Evolutionary conservation across 2,797 vertebrate species (phyloP), one percentile per base, ranked within the genome.

Genomic region (Delichon dasypus): DNA sequence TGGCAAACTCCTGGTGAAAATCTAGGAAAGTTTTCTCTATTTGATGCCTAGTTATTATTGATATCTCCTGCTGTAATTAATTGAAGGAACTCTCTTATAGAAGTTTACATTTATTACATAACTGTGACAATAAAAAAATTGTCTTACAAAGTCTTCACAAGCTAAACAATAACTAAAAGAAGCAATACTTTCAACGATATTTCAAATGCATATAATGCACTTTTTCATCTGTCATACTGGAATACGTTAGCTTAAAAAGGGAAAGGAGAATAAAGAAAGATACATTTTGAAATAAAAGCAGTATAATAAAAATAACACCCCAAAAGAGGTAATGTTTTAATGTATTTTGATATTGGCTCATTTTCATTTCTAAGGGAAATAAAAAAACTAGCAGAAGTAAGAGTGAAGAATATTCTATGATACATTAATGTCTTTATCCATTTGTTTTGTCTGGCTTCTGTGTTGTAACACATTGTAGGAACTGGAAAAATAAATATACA

Each of bases 391-490:
- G 62, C 26, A 73, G 60, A 79, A 89, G 80, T 90, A 88, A 78
- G 29, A 89, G 27, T 58, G 40, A 90, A 90, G 65, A 62, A 81
- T 45, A 76, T 61, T 90, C 48, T 79, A 13, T 40, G 57, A 93
- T 42, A 76, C 50, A 48, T 64, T 64, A 55, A 29, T 53, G 72
- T 57, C 89, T 94, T 65, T 79, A 95, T 62, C 36, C 36, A 48
- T 90, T 83, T 96, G 88, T 90, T 97, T 96, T 92, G 93, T 96
- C 94, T 96, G 96, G 86, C 86, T 84, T 92, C 78, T 94, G 85
- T 93, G 85, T 94, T 94, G 61, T 85, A 96, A 96, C 78, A 94
- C 85, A 82, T 74, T 92, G 92, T 88, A 93, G 34, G 30, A 85
- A 32, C 58, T 90, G 60, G 70, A 12, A 89, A 88, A 90, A 89